Base-by-base conservation (phyloP, 1,140 invertebrate genomes). In the Himalopsyche phryganea region DNA sequence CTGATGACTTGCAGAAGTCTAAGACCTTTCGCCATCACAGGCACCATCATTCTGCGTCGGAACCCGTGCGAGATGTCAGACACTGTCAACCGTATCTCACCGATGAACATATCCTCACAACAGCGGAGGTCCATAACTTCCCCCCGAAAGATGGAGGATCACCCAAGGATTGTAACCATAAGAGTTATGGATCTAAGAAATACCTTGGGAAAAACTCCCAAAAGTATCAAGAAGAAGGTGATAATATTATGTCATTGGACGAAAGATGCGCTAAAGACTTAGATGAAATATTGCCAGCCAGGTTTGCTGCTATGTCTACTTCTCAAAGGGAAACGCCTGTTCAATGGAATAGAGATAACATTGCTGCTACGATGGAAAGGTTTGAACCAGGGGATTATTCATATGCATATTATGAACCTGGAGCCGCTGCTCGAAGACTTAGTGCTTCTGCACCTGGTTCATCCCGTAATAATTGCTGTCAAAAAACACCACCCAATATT, bases 361-460 rank as follows among this genome's bases (percentile, higher is more conserved):
- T 83, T 10, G 78, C 80, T 2, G 80, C 80, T 38, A 83, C 81
- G 7, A 83, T 83, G 80, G 81, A 83, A 54, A 69, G 80, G 54
- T 83, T 83, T 54, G 80, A 83, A 65, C 80, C 81, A 13, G 70
- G 79, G 36, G 85, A 88, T 67, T 90, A 90, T 69, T 87, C 87
- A 6, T 90, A 90, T 68, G 88, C 88, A 9, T 90, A 90, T 67
- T 89, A 89, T 69, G 86, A 89, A 58, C 80, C 83, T 0, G 83
- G 83, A 0, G 78, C 76, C 0, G 71, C 75, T 50, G 78, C 77
- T 54, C 70, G 74, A 15, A 77, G 79, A 47, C 81, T 83, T 32
- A 83, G 84, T 64, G 75, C 84, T 59, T 83, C 85, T 4, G 81
- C 80, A 71, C 81, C 80, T 11, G 77, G 79, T 49, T 80, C 76